Percentiles rank a stretch among this genome's conserved stretches.
Conservation (phyloP, 2,113 vertebrate genomes). For the Myotis yumanensis region DNA sequence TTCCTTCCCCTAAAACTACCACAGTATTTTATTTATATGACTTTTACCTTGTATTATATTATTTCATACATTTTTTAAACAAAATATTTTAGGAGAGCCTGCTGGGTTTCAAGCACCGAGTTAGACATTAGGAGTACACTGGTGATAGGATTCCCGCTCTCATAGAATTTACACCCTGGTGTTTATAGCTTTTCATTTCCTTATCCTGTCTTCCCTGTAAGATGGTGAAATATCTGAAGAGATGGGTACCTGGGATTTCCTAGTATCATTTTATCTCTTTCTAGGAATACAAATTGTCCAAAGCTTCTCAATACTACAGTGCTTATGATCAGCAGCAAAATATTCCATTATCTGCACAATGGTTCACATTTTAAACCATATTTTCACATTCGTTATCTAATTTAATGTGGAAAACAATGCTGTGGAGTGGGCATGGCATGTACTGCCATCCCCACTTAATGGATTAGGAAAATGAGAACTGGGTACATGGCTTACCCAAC, state of each 20-base stretch:
- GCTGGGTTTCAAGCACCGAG: not conserved
- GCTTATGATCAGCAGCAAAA: not conserved
- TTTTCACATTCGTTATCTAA: not conserved
- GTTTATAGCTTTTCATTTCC: not conserved
- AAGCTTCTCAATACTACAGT: not conserved
- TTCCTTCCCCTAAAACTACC: conserved; percentile 6
- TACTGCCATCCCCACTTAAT: not conserved
- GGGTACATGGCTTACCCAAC: not conserved
- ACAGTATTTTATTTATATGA: not conserved
- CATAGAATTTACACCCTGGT: not conserved
- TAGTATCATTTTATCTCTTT: conserved; percentile 1
- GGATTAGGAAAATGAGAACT: not conserved
- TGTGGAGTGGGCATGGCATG: not conserved
- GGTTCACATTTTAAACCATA: not conserved
- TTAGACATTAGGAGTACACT: not conserved
- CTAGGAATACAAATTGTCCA: not conserved
- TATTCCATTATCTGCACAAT: not conserved
- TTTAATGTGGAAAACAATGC: not conserved
- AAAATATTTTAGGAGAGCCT: not conserved
- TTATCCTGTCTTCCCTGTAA: not conserved
- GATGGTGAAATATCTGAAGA: not conserved
- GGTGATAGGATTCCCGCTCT: not conserved
- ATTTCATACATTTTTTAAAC: not conserved
- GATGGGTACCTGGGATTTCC: not conserved
- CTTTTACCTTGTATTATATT: not conserved